Conservation (phyloP, 2,888 invertebrate species). For the Argyresthia albistria region DNA sequence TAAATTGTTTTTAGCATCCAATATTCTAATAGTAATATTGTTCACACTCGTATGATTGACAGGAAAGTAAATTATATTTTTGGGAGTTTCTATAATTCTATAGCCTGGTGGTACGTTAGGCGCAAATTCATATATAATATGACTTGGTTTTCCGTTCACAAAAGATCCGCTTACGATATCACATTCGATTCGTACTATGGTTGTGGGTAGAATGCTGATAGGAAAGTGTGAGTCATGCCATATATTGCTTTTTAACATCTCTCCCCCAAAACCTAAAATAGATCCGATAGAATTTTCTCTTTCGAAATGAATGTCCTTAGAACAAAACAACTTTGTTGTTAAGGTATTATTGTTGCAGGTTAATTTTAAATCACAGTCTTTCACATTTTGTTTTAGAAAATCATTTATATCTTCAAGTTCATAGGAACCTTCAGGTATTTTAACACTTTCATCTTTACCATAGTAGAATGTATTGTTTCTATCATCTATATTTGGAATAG, state of each 20-base stretch:
- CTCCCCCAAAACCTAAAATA: neutral
- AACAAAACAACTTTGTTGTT: neutral
- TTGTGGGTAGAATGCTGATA: conserved; percentile 1
- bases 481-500: conserved; percentile 25
- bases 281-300: neutral
- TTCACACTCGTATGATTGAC: conserved; percentile 4
- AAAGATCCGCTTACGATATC: conserved; percentile 4
- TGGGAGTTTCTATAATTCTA: neutral
- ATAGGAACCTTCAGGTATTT: conserved; percentile 24
- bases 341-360: conserved; percentile 3
- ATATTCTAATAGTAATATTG: conserved; percentile 3
- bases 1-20: conserved; percentile 7
- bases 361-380: neutral
- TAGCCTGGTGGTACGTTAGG: conserved; percentile 2
- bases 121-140: conserved; percentile 4
- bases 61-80: conserved; percentile 2
- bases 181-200: conserved; percentile 4
- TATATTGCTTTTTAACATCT: neutral
- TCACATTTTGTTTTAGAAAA: neutral
- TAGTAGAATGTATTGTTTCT: conserved; percentile 25
- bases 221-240: neutral
- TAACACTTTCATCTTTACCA: conserved; percentile 15
- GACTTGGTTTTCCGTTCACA: neutral
- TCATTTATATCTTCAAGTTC: conserved; percentile 22
- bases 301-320: conserved; percentile 1